Evolutionary conservation across 2,888 invertebrate species (phyloP).

Genomic region (Taphrorychus bicolor): DNA sequence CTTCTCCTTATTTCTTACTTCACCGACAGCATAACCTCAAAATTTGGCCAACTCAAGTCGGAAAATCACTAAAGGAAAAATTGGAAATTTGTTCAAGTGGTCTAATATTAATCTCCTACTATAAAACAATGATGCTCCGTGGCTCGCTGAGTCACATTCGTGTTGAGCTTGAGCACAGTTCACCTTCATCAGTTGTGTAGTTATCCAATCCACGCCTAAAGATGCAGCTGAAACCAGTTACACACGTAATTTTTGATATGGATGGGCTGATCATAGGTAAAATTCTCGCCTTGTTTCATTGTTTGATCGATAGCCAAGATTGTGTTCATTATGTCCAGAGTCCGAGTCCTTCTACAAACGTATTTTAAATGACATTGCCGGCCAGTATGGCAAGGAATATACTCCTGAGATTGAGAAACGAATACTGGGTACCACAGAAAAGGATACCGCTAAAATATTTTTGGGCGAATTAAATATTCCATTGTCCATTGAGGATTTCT

Average conservation of each 20-base stretch:
- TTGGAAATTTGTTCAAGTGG: neutral
- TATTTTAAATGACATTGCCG: conserved; percentile 73
- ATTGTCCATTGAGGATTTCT: conserved; percentile 67
- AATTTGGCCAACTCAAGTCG: neutral
- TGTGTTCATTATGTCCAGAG: conserved; percentile 65
- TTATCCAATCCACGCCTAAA: conserved; percentile 20
- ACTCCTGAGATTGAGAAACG: conserved; percentile 72
- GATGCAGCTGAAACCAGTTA: conserved; percentile 65
- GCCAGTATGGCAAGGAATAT: conserved; percentile 76
- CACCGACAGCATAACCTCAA: neutral
- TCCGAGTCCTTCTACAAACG: conserved; percentile 82
- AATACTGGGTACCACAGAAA: conserved; percentile 63
- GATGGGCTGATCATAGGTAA: conserved; percentile 70
- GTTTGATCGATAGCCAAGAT: conserved; percentile 2
- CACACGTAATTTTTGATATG: conserved; percentile 80
- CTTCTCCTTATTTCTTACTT: no score
- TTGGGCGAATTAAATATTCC: conserved; percentile 67
- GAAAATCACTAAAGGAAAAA: neutral
- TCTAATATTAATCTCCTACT: neutral
- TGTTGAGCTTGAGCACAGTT: neutral
- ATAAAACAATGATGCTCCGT: neutral
- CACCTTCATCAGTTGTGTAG: neutral
- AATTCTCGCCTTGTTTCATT: no score
- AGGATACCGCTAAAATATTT: conserved; percentile 63
- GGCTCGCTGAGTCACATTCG: conserved; percentile 4